phyloP scores from a whole-genome alignment of 1,140 invertebrate genomes.

The Saxidomus purpurata region DNA sequence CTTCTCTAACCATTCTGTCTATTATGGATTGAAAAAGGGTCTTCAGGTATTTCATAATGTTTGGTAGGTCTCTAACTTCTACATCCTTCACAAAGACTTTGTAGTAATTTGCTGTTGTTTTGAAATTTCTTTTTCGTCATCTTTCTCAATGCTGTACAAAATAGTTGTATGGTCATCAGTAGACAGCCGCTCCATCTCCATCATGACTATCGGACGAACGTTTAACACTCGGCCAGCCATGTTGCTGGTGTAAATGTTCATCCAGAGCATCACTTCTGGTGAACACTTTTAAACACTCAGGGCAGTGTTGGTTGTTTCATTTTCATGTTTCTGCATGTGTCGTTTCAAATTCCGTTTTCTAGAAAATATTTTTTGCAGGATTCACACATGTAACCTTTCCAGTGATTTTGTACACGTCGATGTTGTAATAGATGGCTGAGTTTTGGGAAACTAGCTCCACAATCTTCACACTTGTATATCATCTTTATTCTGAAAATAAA shows the following conservation, averaged over 20 bases:
- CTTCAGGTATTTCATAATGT: background rate
- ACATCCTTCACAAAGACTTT: background rate
- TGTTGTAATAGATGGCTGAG: constrained; percentile 33
- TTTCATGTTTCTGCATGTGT: constrained; percentile 12
- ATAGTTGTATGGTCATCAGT: background rate
- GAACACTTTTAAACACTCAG: constrained; percentile 32
- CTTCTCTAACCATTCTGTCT: background rate
- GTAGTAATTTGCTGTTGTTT: constrained; percentile 14
- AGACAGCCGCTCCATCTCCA: background rate
- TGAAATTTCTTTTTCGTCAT: background rate
- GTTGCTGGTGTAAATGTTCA: constrained; percentile 35
- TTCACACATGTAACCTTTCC: background rate
- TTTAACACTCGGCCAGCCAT: background rate
- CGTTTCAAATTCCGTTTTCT: constrained; percentile 12
- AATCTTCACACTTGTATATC: constrained; percentile 10
- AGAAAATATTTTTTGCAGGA: background rate
- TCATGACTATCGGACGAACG: background rate
- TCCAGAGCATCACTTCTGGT: constrained; percentile 4
- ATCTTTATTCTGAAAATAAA: no score
- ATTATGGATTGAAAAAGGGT: background rate
- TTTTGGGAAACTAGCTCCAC: constrained; percentile 26
- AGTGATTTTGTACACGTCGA: constrained; percentile 18
- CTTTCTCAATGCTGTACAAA: background rate
- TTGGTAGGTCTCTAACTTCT: background rate
- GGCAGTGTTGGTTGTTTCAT: constrained; percentile 35